Conservation (phyloP, 2,888 invertebrate genomes). For the Rhaphigaster nebulosa region DNA sequence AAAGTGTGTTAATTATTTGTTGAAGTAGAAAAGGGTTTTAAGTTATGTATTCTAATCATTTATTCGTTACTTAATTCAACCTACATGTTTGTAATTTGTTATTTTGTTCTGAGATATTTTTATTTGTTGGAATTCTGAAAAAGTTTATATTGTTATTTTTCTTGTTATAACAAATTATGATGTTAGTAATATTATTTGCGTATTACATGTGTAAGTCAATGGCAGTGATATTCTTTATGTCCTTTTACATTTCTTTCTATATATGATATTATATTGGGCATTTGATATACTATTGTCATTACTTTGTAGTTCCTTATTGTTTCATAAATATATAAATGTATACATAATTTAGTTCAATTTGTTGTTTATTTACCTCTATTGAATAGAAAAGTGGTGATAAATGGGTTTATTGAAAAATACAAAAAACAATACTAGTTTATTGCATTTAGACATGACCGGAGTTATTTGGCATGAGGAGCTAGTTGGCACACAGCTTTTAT, state of each 20-base stretch:
- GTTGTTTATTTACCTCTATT: neutral
- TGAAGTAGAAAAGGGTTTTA: neutral
- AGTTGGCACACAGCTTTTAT: no score
- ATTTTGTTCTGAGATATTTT: neutral
- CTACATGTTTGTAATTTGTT: neutral
- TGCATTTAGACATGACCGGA: no score
- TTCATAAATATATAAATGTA: slow-evolving; percentile 36
- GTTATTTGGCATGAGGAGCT: no score
- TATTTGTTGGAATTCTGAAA: slow-evolving; percentile 7
- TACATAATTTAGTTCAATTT: neutral
- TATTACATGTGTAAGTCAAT: neutral
- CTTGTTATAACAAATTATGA: neutral
- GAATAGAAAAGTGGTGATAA: no score
- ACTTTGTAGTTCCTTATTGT: slow-evolving; percentile 30
- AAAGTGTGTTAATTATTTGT: neutral
- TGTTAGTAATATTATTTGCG: neutral
- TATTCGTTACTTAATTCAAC: neutral
- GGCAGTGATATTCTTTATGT: neutral
- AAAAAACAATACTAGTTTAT: no score
- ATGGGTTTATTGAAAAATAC: no score
- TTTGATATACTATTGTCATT: neutral
- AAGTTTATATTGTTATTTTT: slow-evolving; percentile 38
- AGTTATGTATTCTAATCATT: neutral
- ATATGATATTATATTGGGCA: neutral
- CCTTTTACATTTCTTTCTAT: neutral